These are phyloP conservation scores for Microtus pennsylvanicus DNA, from an alignment of 2,113 vertebrate genomes.

Conservation along the genomic window DNA sequence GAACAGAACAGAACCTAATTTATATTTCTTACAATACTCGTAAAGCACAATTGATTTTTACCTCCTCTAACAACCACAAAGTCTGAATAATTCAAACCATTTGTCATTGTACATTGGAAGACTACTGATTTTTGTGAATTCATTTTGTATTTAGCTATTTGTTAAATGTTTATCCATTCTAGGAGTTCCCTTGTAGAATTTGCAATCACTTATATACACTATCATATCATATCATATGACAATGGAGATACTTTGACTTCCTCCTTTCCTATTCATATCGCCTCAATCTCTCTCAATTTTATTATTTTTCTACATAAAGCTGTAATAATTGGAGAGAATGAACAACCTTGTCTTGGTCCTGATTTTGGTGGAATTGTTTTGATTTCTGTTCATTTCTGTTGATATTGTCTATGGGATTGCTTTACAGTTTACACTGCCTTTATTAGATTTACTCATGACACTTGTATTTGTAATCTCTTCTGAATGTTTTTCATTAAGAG, in stretches of 20 bases:
- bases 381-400: not conserved
- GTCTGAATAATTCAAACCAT: not conserved
- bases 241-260: not conserved
- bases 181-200: not conserved
- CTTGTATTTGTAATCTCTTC: not conserved
- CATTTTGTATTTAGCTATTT: not conserved
- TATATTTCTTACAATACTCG: not conserved
- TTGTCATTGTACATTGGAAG: not conserved
- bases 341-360: not conserved
- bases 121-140: not conserved
- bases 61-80: not conserved
- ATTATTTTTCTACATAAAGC: not conserved
- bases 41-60: not conserved
- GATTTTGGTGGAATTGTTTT: not conserved
- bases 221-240: not conserved
- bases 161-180: not conserved
- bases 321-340: not conserved
- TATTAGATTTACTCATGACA: not conserved
- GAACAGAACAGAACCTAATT: not conserved
- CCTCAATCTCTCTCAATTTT: not conserved
- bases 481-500: not conserved
- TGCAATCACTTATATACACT: not conserved
- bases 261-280: accelerated
- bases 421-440: not conserved
- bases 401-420: not conserved